A percentile compares a stretch with the other conserved stretches of the same genome.
These are phyloP conservation scores for Martes martes DNA, from an alignment of 2,113 vertebrate species.

Conservation along the genomic window DNA sequence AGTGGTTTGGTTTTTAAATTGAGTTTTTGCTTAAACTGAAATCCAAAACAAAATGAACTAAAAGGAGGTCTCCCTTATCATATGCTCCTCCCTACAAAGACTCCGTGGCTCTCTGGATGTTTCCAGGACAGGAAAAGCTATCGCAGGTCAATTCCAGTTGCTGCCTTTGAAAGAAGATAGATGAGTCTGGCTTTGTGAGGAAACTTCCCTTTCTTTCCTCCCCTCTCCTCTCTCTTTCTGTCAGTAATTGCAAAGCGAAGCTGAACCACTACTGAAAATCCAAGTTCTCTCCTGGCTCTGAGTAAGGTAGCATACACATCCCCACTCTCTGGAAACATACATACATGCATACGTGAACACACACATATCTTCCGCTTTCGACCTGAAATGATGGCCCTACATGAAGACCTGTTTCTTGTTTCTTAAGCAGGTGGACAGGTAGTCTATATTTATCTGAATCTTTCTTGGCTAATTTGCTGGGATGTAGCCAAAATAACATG, in stretches of 20 bases:
- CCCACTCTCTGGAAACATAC: neutral
- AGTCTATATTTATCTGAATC: neutral
- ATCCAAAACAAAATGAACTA: neutral
- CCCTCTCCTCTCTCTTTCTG: neutral
- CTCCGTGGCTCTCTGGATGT: neutral
- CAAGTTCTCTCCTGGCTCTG: neutral
- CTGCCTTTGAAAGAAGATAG: constrained; percentile 17
- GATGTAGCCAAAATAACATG: neutral
- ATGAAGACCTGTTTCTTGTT: neutral
- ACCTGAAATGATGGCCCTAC: neutral
- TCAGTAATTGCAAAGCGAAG: neutral
- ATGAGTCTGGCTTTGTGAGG: neutral
- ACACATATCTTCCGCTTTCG: neutral
- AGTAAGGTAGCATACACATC: neutral
- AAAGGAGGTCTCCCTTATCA: neutral
- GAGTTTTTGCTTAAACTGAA: constrained; percentile 31
- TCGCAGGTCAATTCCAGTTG: constrained; percentile 25
- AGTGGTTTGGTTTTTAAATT: neutral
- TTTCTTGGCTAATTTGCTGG: neutral
- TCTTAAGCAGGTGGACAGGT: neutral
- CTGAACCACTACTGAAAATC: neutral
- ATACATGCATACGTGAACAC: rapidly evolving
- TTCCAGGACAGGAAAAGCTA: constrained; percentile 47
- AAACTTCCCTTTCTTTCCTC: neutral
- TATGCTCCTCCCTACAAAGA: neutral